Conservation (phyloP, 1,140 invertebrate species). For the Glossosoma conforme region DNA sequence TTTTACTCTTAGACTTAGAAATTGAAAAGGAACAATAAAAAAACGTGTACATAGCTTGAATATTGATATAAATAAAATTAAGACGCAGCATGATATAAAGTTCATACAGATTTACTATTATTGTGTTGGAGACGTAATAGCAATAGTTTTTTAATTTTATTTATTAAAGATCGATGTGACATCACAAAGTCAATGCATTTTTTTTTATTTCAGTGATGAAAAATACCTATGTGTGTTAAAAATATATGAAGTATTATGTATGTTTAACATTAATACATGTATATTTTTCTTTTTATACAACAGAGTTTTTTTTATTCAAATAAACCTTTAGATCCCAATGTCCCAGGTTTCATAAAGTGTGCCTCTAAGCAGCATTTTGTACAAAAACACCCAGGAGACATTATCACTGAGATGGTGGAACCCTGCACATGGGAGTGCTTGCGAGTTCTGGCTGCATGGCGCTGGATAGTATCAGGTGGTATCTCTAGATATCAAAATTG, state of each 20-base stretch:
- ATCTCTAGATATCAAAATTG: too few species aligned
- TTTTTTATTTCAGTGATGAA: slow-evolving; percentile 10
- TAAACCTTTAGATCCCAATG: too few species aligned
- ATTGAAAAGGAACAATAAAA: slow-evolving; percentile 11
- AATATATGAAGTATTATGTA: slow-evolving; percentile 25
- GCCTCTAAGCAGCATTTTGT: too few species aligned
- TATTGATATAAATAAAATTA: neutral
- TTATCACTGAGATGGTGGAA: too few species aligned
- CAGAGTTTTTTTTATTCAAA: neutral
- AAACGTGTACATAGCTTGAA: slow-evolving; percentile 20
- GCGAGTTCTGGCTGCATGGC: too few species aligned
- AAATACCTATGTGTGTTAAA: slow-evolving; percentile 21
- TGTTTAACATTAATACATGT: slow-evolving; percentile 29
- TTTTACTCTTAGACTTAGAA: neutral
- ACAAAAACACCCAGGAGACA: too few species aligned
- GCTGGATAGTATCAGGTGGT: too few species aligned
- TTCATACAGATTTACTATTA: slow-evolving; percentile 9
- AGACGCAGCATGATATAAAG: too few species aligned
- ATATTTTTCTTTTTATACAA: slow-evolving; percentile 29
- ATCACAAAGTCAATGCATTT: slow-evolving; percentile 4
- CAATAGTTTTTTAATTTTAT: slow-evolving; percentile 11
- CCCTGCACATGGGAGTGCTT: too few species aligned
- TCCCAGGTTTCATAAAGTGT: too few species aligned
- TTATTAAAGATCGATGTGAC: too few species aligned
- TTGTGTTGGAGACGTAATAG: slow-evolving; percentile 8